These are phyloP conservation scores for Paramormyrops hopkinsi DNA, from an alignment of 2,797 vertebrate genomes.

Conservation along the genomic window DNA sequence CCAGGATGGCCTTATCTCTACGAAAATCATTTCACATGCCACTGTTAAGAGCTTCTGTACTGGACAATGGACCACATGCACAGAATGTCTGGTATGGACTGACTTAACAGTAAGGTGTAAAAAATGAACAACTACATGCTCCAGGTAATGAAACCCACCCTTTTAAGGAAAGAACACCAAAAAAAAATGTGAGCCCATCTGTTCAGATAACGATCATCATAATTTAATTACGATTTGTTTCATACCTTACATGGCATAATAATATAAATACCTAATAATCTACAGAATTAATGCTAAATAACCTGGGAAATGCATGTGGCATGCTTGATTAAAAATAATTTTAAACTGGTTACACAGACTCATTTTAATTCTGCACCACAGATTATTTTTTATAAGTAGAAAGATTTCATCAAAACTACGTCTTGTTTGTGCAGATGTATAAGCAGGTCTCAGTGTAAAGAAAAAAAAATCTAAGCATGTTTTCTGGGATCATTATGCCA, in stretches of 20 bases:
- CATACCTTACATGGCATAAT: background rate
- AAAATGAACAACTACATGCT: background rate
- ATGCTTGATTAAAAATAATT: background rate
- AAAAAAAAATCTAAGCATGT: background rate
- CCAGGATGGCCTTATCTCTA: background rate
- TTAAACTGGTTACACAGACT: background rate
- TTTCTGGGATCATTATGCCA: constrained; percentile 22
- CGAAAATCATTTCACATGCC: background rate
- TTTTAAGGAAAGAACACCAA: background rate
- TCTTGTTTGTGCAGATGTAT: constrained; percentile 15
- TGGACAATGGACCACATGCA: background rate
- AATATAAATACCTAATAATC: background rate
- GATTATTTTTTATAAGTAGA: background rate
- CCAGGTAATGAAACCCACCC: background rate
- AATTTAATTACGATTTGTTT: constrained; percentile 22
- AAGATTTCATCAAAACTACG: background rate
- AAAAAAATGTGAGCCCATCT: background rate
- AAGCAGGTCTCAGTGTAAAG: background rate
- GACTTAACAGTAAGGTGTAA: background rate
- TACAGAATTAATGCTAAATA: background rate
- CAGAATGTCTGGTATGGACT: background rate
- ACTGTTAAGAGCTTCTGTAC: background rate
- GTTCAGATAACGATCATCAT: background rate
- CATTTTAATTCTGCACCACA: constrained; percentile 1
- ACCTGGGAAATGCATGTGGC: background rate